Conservation (phyloP, 2,797 vertebrate genomes). For the Bradypodion ventrale region DNA sequence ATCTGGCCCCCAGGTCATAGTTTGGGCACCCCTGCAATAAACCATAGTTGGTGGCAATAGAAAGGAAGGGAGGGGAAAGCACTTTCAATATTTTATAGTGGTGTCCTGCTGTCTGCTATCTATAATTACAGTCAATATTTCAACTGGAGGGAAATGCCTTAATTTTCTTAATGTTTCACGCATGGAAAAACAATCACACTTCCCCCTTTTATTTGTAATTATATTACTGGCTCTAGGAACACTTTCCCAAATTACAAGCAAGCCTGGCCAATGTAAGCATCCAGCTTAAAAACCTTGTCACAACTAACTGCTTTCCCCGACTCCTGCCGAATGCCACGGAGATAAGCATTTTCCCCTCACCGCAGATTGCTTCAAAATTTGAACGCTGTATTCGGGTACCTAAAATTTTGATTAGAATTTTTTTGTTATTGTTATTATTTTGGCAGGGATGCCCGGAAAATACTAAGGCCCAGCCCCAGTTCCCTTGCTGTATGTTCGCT, state of each 20-base stretch:
- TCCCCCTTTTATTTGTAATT: slow-evolving; percentile 70
- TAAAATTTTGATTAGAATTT: slow-evolving; percentile 62
- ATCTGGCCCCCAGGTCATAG: no score
- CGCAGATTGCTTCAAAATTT: slow-evolving; percentile 47
- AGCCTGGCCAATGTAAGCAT: slow-evolving; percentile 60
- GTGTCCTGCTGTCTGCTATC: slow-evolving; percentile 61
- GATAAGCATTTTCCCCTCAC: slow-evolving; percentile 56
- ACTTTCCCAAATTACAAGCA: slow-evolving; percentile 72
- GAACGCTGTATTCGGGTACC: slow-evolving; percentile 47
- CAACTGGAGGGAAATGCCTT: slow-evolving; percentile 66
- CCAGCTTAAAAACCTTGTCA: slow-evolving; percentile 54
- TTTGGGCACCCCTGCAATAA: no score
- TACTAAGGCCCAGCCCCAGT: slow-evolving; percentile 40
- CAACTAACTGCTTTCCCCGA: slow-evolving; percentile 52
- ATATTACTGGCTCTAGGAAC: slow-evolving; percentile 58
- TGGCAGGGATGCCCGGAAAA: slow-evolving; percentile 53
- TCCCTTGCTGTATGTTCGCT: no score
- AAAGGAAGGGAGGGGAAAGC: slow-evolving; percentile 31
- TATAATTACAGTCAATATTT: slow-evolving; percentile 74
- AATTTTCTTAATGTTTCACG: slow-evolving; percentile 76
- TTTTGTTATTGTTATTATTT: slow-evolving; percentile 24
- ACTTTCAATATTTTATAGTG: slow-evolving; percentile 65
- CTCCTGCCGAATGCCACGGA: slow-evolving; percentile 43
- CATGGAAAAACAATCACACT: slow-evolving; percentile 73
- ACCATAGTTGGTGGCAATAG: slow-evolving; percentile 51